These are phyloP conservation scores for Cephalopholis sonnerati DNA, from an alignment of 2,113 vertebrate genomes.

Conservation along the genomic window DNA sequence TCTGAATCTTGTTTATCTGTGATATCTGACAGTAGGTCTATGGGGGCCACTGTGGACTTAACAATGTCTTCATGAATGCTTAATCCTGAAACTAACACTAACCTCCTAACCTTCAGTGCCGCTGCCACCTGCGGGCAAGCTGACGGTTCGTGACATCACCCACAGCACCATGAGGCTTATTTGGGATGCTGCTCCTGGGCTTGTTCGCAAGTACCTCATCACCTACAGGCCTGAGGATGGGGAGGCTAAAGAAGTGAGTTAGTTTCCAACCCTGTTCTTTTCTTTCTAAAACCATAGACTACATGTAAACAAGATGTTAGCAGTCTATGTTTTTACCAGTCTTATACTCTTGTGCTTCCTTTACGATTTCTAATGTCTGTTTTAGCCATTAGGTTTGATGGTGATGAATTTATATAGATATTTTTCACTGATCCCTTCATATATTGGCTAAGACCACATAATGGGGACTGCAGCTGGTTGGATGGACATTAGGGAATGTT, in stretches of 20 bases:
- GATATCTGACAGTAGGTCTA: neutral
- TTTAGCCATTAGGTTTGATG: constrained; percentile 59
- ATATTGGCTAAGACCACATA: constrained; percentile 38
- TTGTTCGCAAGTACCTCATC: constrained; percentile 91
- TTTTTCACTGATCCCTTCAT: constrained; percentile 51
- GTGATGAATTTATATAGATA: constrained; percentile 48
- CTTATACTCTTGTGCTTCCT: neutral
- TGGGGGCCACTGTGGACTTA: neutral
- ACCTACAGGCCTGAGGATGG: constrained; percentile 90
- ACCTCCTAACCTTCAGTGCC: constrained; percentile 85
- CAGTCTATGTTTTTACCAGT: constrained; percentile 21
- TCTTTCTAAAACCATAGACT: neutral
- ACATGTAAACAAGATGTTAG: constrained; percentile 1
- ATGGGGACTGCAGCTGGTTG: constrained; percentile 69
- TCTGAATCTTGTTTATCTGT: neutral
- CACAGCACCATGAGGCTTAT: constrained; percentile 91
- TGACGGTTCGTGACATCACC: constrained; percentile 91
- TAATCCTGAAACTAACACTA: constrained; percentile 2
- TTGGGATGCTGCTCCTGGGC: constrained; percentile 93
- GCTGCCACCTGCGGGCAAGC: constrained; percentile 86
- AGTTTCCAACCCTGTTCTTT: neutral
- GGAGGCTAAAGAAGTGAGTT: constrained; percentile 90
- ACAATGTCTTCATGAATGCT: neutral
- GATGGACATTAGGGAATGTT: constrained; percentile 51
- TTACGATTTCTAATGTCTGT: constrained; percentile 38